Evolutionary conservation across 2,888 invertebrate species (phyloP).

Genomic region (Meteorus cinctellus): DNA sequence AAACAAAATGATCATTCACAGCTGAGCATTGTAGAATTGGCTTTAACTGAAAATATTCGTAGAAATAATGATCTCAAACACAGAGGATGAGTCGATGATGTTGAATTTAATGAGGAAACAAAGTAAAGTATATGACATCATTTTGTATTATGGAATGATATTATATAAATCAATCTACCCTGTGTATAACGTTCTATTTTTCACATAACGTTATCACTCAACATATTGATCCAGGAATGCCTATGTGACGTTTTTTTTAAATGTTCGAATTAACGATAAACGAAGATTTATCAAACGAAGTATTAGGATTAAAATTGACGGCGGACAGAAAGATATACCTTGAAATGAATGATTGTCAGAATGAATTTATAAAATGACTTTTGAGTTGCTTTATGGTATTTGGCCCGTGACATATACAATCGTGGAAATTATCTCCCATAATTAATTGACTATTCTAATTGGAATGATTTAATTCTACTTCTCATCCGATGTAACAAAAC

Average conservation of each 20-base stretch:
- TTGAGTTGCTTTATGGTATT: neutral
- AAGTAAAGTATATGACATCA: constrained; percentile 35
- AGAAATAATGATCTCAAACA: constrained; percentile 5
- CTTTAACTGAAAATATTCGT: neutral
- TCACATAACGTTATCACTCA: constrained; percentile 49
- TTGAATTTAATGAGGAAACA: constrained; percentile 6
- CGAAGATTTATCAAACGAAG: constrained; percentile 29
- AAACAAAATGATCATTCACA: neutral
- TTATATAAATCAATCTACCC: constrained; percentile 61
- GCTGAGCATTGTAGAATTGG: neutral
- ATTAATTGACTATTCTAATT: neutral
- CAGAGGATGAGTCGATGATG: constrained; percentile 16
- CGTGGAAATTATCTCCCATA: neutral
- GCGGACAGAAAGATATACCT: constrained; percentile 16
- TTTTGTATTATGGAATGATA: constrained; percentile 55
- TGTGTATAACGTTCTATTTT: constrained; percentile 61
- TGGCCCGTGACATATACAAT: neutral
- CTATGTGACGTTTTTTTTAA: constrained; percentile 20
- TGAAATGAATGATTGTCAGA: neutral
- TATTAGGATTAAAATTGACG: constrained; percentile 28
- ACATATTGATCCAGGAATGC: neutral
- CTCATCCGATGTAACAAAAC: constrained; percentile 23
- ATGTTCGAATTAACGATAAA: constrained; percentile 3
- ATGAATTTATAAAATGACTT: neutral
- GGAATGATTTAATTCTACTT: constrained; percentile 39